phyloP scores from a whole-genome alignment of 2,888 invertebrate species.

The Acleris literana region DNA sequence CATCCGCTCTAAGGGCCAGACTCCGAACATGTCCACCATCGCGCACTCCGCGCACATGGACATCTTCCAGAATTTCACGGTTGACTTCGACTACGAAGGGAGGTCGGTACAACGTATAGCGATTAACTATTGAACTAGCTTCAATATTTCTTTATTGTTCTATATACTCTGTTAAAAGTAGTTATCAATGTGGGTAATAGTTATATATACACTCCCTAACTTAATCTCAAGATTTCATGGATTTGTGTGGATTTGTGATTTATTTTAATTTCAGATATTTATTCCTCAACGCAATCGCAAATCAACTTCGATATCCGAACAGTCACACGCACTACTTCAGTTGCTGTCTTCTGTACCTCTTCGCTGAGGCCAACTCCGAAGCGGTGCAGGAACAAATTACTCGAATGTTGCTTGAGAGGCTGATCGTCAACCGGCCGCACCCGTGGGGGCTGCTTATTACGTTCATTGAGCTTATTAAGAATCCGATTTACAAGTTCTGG shows the following conservation, averaged over 20 bases:
- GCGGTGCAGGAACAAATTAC: constrained; percentile 99
- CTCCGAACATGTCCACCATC: constrained; percentile 98
- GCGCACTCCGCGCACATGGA: constrained; percentile 99
- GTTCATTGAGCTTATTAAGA: constrained; percentile 99
- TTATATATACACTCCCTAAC: too few species aligned
- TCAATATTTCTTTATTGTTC: too few species aligned
- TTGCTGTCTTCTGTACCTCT: constrained; percentile 97
- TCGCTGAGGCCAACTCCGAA: constrained; percentile 98
- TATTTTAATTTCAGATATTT: constrained; percentile 87
- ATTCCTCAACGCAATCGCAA: constrained; percentile 99
- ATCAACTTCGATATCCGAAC: constrained; percentile 99
- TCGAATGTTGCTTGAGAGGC: constrained; percentile 95
- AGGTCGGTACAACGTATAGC: constrained; percentile 55
- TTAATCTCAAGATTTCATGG: too few species aligned
- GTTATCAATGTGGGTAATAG: too few species aligned
- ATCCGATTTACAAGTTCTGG: constrained; percentile 99
- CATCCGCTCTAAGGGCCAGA: constrained; percentile 94
- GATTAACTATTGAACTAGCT: too few species aligned
- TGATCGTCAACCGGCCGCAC: constrained; percentile 99
- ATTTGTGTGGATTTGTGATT: too few species aligned
- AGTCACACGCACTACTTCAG: constrained; percentile 99
- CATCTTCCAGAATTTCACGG: constrained; percentile 99
- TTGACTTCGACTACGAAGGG: constrained; percentile 98
- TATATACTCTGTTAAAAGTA: too few species aligned
- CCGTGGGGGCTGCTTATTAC: constrained; percentile 99